Evolutionary conservation across 1,140 invertebrate species (phyloP).

Genomic region (Cepaea nemoralis): DNA sequence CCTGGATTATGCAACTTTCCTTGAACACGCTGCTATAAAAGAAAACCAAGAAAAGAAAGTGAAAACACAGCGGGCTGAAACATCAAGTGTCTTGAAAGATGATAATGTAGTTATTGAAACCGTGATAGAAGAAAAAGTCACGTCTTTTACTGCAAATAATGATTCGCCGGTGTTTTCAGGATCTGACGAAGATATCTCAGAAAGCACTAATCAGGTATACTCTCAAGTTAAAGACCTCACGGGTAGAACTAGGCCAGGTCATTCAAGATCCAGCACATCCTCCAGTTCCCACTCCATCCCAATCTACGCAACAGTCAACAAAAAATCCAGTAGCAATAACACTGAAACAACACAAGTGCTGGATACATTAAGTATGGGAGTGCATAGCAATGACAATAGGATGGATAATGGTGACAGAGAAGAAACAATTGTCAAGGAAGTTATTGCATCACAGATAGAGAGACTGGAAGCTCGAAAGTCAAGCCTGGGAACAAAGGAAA

Average conservation of each 20-base stretch:
- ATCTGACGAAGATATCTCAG: not conserved
- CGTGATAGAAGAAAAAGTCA: conserved; percentile 32
- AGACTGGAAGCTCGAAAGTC: conserved; percentile 42
- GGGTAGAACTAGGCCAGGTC: not conserved
- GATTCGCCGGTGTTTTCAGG: not conserved
- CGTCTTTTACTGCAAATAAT: not conserved
- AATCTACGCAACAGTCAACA: conserved; percentile 21
- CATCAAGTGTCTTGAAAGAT: not conserved
- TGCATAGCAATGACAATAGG: not conserved
- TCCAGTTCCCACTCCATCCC: not conserved
- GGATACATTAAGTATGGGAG: not conserved
- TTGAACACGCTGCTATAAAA: conserved; percentile 28
- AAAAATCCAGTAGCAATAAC: not conserved
- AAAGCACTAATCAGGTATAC: conserved; percentile 1
- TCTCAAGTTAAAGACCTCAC: conserved; percentile 16
- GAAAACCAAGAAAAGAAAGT: conserved; percentile 4
- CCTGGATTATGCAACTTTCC: conserved; percentile 48
- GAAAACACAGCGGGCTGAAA: not conserved
- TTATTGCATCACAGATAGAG: conserved; percentile 30
- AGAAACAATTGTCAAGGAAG: not conserved
- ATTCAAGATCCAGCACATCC: not conserved
- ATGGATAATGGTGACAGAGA: not conserved
- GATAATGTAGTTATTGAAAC: conserved; percentile 30
- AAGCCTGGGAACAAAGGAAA: conserved; percentile 37
- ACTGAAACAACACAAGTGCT: not conserved